phyloP scores from a whole-genome alignment of 2,888 invertebrate species.

The Eudemis profundana region DNA sequence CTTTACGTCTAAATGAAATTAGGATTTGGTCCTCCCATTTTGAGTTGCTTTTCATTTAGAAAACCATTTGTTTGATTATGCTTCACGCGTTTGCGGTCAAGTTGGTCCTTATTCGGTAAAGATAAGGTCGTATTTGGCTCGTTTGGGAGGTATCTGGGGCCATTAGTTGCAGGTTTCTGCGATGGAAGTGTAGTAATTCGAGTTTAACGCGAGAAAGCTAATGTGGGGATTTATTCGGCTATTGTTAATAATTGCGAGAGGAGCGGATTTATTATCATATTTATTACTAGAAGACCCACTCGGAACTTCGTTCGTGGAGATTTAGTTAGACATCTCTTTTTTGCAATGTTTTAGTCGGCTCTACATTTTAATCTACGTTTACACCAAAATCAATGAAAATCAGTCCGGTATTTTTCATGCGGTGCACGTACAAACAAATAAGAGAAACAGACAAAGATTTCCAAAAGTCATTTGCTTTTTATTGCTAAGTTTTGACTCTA shows the following conservation, averaged over 20 bases:
- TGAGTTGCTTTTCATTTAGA: slow-evolving; percentile 22
- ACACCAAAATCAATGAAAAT: too few relatives aligned
- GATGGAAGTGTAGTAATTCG: slow-evolving; percentile 42
- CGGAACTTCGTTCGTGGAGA: too few relatives aligned
- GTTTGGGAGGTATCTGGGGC: not conserved
- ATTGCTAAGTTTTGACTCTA: too few relatives aligned
- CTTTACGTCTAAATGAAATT: not conserved
- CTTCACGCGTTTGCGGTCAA: slow-evolving; percentile 2
- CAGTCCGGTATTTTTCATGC: too few relatives aligned
- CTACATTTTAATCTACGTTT: too few relatives aligned
- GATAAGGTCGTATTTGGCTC: slow-evolving; percentile 9
- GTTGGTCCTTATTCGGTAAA: not conserved
- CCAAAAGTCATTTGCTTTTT: too few relatives aligned
- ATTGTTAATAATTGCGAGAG: slow-evolving; percentile 9
- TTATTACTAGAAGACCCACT: too few relatives aligned
- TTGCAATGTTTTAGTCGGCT: too few relatives aligned
- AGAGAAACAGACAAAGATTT: too few relatives aligned
- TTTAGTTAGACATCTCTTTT: too few relatives aligned
- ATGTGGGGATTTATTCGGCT: slow-evolving; percentile 40
- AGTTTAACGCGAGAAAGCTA: slow-evolving; percentile 46
- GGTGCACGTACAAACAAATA: too few relatives aligned
- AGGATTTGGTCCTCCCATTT: not conserved
- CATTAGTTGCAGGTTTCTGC: slow-evolving; percentile 38
- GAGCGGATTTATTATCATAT: not conserved
- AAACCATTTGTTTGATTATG: slow-evolving; percentile 20